Evolutionary conservation across 2,888 invertebrate species (phyloP), one percentile per base, ranked within the genome.

Genomic region (Sthenelais limicola): DNA sequence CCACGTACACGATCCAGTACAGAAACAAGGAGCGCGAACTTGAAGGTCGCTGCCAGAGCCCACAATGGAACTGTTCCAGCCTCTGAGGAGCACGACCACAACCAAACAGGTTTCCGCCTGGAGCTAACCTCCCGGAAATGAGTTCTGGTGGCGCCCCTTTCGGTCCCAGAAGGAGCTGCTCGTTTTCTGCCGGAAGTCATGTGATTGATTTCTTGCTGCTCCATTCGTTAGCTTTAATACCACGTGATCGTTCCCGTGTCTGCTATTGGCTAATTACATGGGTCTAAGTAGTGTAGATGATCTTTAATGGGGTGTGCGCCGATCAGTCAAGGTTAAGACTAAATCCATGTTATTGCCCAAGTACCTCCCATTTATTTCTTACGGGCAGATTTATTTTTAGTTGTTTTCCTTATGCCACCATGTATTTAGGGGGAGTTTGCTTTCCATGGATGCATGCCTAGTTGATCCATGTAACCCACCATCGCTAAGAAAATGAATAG

Each of bases 131-230:
- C 30, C 56, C 56, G 56, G 56, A 56, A 56, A 33, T 56, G 28
- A 33, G 33, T 33, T 33, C 56, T 56, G 33, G 33, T 56, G 56
- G 56, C 56, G 56, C 30, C 56, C 30, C 56, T 33, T 56, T 32
- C n/a, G 32, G 56, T 18, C 30, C 18, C 30, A 32, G 56, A 56
- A 32, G 56, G 32, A 56, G 32, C 56, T 56, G 32, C 30, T 56
- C 33, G 30, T 33, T 56, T 15, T 32, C 18, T 24, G 56, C 56
- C 56, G 56, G 56, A 56, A 56, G 33, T 32, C 56, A 56, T 33
- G 56, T 56, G 56, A 56, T 56, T 56, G 33, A 56, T 56, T 33
- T n/a, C 32, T 33, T 56, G 56, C 21, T 30, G 32, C 18, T 33
- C 56, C 56, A 56, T 56, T 56, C 32, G 56, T 56, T 33, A 3